phyloP scores from a whole-genome alignment of 2,797 vertebrate species.

The Triplophysa yarkandensis region DNA sequence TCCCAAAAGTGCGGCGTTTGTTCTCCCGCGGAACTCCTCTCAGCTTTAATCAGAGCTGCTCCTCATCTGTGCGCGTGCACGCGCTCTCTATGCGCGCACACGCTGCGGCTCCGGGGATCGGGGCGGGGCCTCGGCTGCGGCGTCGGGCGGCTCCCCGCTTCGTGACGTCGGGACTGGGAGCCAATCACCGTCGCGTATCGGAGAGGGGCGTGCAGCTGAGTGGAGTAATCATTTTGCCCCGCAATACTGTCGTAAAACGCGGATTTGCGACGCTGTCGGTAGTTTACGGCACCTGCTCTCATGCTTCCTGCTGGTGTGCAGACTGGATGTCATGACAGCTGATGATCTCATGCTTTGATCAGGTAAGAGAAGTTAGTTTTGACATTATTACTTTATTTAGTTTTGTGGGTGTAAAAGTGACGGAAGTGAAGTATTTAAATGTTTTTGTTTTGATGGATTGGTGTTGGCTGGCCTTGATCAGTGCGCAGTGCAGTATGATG shows the following conservation, averaged over 20 bases:
- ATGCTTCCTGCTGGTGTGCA: neutral
- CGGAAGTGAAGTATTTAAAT: neutral
- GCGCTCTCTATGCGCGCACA: constrained; percentile 69
- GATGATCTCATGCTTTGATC: neutral
- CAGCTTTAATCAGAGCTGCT: constrained; percentile 73
- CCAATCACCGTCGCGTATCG: constrained; percentile 40
- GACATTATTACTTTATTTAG: neutral
- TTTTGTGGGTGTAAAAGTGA: too few species aligned
- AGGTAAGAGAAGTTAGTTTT: constrained; percentile 36
- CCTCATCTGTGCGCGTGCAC: constrained; percentile 61
- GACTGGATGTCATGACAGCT: constrained; percentile 22
- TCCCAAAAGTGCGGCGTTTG: constrained; percentile 42
- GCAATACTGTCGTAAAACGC: constrained; percentile 64
- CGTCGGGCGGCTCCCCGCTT: constrained; percentile 31
- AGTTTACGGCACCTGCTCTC: constrained; percentile 4
- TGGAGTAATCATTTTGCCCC: constrained; percentile 35
- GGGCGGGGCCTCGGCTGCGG: constrained; percentile 38
- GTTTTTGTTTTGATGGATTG: neutral
- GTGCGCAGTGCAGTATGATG: constrained; percentile 2
- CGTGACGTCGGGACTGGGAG: constrained; percentile 23
- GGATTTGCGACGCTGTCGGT: constrained; percentile 53
- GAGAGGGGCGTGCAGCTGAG: constrained; percentile 2
- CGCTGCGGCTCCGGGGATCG: constrained; percentile 59
- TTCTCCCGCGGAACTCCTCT: constrained; percentile 59
- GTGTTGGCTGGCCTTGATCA: neutral